phyloP scores from a whole-genome alignment of 2,888 invertebrate species.

The Trimorus sp. region DNA sequence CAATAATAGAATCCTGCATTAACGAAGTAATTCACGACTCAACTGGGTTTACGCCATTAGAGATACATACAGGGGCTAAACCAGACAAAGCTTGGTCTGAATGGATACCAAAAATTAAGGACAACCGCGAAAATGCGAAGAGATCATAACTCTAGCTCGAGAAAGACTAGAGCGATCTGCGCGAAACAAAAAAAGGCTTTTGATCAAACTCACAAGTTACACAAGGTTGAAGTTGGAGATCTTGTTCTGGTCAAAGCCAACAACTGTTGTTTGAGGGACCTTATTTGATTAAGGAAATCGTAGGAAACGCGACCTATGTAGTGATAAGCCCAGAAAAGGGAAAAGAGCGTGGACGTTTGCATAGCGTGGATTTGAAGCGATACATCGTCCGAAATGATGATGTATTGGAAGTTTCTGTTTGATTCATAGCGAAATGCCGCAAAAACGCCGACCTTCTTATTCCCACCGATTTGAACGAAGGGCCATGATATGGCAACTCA shows the following conservation, averaged over 20 bases:
- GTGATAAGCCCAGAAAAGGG: background rate
- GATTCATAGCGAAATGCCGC: background rate
- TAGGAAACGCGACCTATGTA: background rate
- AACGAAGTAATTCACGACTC: constrained; percentile 47
- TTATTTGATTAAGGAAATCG: background rate
- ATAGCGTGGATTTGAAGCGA: background rate
- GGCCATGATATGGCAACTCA: background rate
- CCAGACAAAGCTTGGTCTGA: constrained; percentile 12
- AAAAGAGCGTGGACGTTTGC: background rate
- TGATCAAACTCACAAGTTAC: constrained; percentile 4
- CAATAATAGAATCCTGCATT: background rate
- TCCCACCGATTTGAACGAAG: background rate
- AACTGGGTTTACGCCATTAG: constrained; percentile 24
- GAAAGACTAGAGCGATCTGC: background rate
- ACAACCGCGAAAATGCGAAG: background rate
- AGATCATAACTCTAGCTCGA: constrained; percentile 3
- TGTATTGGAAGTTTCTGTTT: background rate
- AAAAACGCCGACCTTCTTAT: background rate
- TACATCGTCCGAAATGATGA: background rate
- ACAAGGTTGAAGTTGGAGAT: background rate
- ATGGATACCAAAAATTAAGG: background rate
- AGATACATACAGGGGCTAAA: constrained; percentile 25
- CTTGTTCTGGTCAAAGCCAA: constrained; percentile 6
- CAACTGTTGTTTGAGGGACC: constrained; percentile 13
- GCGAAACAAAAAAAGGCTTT: background rate